Evolutionary conservation across 2,797 vertebrate genomes (phyloP), one percentile per base, ranked within the genome.

Genomic region (Lutjanus campechanus): DNA sequence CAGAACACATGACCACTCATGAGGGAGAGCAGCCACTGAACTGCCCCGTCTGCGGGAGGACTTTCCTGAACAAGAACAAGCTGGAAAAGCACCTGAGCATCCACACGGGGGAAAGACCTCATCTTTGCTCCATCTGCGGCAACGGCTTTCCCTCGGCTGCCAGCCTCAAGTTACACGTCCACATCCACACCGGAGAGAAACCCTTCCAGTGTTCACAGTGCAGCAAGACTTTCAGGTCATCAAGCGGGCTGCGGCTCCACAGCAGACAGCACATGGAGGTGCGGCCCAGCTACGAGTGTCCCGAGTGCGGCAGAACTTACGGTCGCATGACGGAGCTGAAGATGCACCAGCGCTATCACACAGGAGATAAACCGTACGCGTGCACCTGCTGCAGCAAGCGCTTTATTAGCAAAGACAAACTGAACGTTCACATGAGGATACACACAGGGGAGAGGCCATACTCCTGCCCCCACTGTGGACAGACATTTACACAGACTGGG

Each of bases 21-120:
- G 86, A 87, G 9, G 92, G 95, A 61, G 86, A 96, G 92, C 77
- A 86, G 74, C 92, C 92, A 0, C 25, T 80, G 22, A 91, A 78
- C 67, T 97, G 96, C 76, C 84, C 94, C 0, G 88, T 94, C 53
- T 97, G 96, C 0, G 96, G 95, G 20, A 96, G 94, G 87, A 95
- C 93, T 0, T 97, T 97, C 76, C 90, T 94, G 4, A 96, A 96
- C 79, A 92, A 95, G 59, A 95, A 88, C 0, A 96, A 96, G 69
- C 92, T 97, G 56, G 95, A 96, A 7, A 95, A 95, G 15, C 96
- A 97, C 67, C 81, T 96, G 76, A 95, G 93, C n/a, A 95, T 96
- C 56, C 96, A 97, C 88, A 95, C 94, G 0, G 94, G 95, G 1
- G 94, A 95, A 83, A 91, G 95, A 11, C 95, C 95, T 1, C 95